A percentile compares a stretch with the other conserved stretches of the same genome.
These are phyloP conservation scores for Mandrillus leucophaeus DNA, from an alignment of 2,113 vertebrate species.

Conservation along the genomic window DNA sequence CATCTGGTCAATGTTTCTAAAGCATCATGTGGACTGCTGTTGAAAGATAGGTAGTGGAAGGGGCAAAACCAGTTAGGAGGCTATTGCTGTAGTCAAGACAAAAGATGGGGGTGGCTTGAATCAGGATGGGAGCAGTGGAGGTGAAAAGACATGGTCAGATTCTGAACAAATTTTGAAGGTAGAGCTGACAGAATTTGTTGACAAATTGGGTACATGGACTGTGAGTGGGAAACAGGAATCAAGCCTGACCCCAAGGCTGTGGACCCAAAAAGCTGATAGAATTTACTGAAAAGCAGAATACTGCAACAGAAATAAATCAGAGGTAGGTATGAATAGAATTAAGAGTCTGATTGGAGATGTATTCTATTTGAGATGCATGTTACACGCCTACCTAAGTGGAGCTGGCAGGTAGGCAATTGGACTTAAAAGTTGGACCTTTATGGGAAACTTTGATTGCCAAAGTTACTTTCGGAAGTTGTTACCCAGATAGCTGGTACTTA, in stretches of 20 bases:
- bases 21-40: background rate
- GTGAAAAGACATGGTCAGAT: background rate
- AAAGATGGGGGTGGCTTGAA: background rate
- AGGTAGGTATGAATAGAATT: background rate
- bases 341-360: background rate
- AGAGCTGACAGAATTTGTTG: background rate
- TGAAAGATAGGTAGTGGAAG: background rate
- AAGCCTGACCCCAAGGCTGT: background rate
- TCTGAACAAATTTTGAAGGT: background rate
- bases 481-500: background rate
- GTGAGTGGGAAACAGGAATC: background rate
- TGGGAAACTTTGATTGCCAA: background rate
- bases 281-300: background rate
- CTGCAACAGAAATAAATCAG: background rate
- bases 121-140: background rate
- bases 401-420: background rate
- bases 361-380: background rate
- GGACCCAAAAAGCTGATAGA: background rate
- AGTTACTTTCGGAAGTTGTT: background rate
- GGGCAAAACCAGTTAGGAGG: background rate
- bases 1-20: background rate
- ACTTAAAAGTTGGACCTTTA: background rate
- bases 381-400: background rate
- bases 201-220: background rate
- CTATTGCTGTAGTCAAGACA: background rate